phyloP scores from a whole-genome alignment of 2,797 vertebrate genomes.

The Rhabdophis nuchalis region DNA sequence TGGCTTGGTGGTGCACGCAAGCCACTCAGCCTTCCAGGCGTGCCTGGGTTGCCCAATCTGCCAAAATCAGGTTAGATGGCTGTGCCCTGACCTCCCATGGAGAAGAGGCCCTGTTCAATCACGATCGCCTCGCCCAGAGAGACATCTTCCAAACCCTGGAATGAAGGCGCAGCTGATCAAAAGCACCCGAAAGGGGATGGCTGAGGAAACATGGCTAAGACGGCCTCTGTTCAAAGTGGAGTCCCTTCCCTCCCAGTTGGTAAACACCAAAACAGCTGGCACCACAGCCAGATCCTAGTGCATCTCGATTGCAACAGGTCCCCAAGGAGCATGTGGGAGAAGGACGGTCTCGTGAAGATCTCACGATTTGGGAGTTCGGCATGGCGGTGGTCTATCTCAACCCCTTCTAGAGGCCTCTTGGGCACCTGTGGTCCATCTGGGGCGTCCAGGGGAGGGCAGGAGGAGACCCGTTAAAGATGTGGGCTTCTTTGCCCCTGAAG shows the following conservation, averaged over 20 bases:
- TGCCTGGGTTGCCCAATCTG: conserved; percentile 15
- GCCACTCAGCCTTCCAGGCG: neutral
- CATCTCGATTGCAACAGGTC: neutral
- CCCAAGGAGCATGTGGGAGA: neutral
- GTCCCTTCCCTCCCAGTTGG: neutral
- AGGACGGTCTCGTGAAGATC: neutral
- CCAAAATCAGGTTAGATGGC: neutral
- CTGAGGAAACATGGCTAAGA: neutral
- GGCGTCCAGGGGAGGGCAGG: neutral
- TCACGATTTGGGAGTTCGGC: neutral
- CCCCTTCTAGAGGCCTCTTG: neutral
- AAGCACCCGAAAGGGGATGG: neutral
- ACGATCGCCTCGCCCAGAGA: neutral
- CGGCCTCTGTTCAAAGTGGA: neutral
- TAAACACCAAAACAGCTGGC: neutral
- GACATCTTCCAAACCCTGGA: neutral
- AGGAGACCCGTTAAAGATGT: neutral
- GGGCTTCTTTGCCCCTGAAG: neutral
- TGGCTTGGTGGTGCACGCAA: neutral
- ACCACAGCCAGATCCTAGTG: neutral
- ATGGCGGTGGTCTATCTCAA: neutral
- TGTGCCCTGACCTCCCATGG: neutral
- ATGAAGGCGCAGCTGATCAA: neutral
- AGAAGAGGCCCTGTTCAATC: neutral
- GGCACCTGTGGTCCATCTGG: neutral